These are phyloP conservation scores for Liasis olivaceus DNA, from an alignment of 2,797 vertebrate genomes.

Conservation along the genomic window DNA sequence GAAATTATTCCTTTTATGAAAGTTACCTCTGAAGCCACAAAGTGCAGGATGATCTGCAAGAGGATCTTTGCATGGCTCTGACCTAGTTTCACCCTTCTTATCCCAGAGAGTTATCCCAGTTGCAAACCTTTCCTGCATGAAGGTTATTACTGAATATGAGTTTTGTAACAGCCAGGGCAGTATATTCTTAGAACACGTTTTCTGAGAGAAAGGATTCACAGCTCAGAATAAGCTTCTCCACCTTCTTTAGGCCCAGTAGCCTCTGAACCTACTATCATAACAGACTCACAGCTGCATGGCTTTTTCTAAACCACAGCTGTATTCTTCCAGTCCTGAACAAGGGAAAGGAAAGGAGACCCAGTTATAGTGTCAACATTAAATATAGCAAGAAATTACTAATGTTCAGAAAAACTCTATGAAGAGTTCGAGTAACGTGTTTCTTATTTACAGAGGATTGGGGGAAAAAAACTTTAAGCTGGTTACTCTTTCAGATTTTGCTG, in stretches of 20 bases:
- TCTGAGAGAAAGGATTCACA: slow-evolving; percentile 22
- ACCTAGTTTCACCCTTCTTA: slow-evolving; percentile 48
- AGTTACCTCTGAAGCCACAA: not conserved
- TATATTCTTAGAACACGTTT: slow-evolving; percentile 56
- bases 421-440: slow-evolving; percentile 22
- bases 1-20: not conserved
- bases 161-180: slow-evolving; percentile 52
- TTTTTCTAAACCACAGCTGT: not conserved
- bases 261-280: slow-evolving; percentile 6
- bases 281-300: slow-evolving; percentile 23
- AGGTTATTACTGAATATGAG: slow-evolving; percentile 41
- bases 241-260: not conserved
- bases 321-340: accelerated
- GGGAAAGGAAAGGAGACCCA: slow-evolving; percentile 3
- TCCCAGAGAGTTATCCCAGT: slow-evolving; percentile 5
- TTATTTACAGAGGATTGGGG: not conserved
- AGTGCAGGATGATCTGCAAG: slow-evolving; percentile 12
- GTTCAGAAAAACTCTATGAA: accelerated
- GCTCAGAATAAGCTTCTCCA: slow-evolving; percentile 22
- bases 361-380: slow-evolving; percentile 7
- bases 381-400: slow-evolving; percentile 10
- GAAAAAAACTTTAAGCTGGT: not conserved
- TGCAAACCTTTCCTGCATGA: not conserved
- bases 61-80: slow-evolving; percentile 22
- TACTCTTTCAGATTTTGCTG: not conserved